phyloP scores from a whole-genome alignment of 1,140 invertebrate genomes.

The Bombus superbus region DNA sequence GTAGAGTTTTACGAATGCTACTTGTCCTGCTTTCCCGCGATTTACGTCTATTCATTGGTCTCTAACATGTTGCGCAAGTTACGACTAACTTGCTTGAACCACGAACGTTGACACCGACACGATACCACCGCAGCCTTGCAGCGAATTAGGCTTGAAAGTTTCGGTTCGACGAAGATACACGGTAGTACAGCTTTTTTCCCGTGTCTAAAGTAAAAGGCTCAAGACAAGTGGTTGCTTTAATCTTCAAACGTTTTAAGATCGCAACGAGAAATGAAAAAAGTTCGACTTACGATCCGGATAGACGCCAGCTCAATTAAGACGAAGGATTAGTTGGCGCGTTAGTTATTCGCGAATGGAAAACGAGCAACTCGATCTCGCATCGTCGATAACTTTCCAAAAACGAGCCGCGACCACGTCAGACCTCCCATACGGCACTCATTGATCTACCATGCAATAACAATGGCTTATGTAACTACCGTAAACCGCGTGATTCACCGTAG shows the following conservation, averaged over 20 bases:
- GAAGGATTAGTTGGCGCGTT: no score
- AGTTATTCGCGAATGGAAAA: background rate
- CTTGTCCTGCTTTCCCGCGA: no score
- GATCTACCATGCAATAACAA: constrained; percentile 41
- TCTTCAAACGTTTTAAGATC: no score
- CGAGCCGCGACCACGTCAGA: background rate
- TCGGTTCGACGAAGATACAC: background rate
- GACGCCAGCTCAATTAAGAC: no score
- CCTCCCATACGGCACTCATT: constrained; percentile 32
- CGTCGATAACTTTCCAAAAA: background rate
- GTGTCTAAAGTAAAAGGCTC: no score
- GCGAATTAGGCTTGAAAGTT: background rate
- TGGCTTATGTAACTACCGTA: constrained; percentile 48
- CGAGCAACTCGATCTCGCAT: background rate
- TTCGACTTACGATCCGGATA: no score
- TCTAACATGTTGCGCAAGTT: no score
- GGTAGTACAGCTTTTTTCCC: background rate
- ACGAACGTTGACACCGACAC: no score
- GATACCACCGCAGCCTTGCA: background rate
- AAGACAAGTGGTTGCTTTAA: no score
- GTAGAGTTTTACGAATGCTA: background rate
- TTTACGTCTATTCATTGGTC: no score
- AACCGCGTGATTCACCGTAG: constrained; percentile 40
- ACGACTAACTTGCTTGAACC: no score
- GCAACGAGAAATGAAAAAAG: no score